phyloP scores from a whole-genome alignment of 30 jellyfish, hydroid and myxozoan species.

The Aurelia sp. region DNA sequence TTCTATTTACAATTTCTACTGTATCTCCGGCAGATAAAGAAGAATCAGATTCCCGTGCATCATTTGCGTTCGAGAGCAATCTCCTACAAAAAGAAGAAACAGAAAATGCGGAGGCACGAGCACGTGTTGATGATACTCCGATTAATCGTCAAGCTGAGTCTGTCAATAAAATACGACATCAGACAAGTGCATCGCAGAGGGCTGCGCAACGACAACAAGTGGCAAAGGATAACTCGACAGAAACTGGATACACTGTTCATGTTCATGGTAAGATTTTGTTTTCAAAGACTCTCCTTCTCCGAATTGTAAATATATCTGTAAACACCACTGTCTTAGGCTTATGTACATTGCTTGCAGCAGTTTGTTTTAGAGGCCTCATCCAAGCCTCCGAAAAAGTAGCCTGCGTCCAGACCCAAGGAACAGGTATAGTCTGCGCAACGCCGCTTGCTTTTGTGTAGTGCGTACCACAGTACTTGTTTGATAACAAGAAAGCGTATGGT shows the following conservation, averaged over 20 bases:
- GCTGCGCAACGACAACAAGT: constrained; percentile 68
- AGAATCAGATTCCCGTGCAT: constrained; percentile 2
- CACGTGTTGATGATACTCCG: constrained; percentile 64
- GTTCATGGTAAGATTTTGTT: background rate
- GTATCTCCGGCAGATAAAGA: background rate
- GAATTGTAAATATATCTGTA: too few species aligned
- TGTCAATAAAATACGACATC: constrained; percentile 43
- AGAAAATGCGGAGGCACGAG: constrained; percentile 41
- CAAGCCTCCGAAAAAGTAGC: too few species aligned
- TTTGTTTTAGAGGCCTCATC: too few species aligned
- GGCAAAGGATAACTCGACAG: background rate
- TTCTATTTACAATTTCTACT: too few species aligned
- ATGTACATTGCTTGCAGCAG: too few species aligned
- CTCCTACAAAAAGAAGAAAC: constrained; percentile 34
- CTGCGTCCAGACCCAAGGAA: too few species aligned
- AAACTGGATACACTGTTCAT: background rate
- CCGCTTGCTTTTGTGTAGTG: too few species aligned
- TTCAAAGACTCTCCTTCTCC: too few species aligned
- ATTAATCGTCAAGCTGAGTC: constrained; percentile 64
- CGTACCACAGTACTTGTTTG: too few species aligned
- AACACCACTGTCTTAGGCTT: too few species aligned
- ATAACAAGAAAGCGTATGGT: too few species aligned
- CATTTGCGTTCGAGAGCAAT: constrained; percentile 36
- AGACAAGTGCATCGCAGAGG: constrained; percentile 44
- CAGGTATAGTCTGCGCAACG: too few species aligned